These are phyloP conservation scores for Delia radicum DNA, from an alignment of 1,140 invertebrate species.

Conservation along the genomic window DNA sequence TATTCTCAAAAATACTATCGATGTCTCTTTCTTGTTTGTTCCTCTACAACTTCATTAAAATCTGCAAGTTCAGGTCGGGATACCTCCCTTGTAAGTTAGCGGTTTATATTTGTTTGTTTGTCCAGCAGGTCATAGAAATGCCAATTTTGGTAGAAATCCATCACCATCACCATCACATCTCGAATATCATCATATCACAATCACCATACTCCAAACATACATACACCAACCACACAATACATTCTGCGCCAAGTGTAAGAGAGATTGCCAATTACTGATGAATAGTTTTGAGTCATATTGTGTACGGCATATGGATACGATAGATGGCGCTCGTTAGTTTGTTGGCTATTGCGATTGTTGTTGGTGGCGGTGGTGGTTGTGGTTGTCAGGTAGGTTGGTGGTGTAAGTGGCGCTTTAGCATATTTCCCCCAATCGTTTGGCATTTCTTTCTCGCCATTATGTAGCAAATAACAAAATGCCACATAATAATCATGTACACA, in stretches of 20 bases:
- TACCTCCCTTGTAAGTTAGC: too few species aligned
- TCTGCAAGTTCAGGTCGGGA: too few species aligned
- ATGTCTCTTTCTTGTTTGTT: too few species aligned
- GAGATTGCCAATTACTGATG: constrained; percentile 20
- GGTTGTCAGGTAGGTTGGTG: background rate
- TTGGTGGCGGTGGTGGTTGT: background rate
- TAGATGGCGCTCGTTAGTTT: constrained; percentile 15
- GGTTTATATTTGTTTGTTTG: background rate
- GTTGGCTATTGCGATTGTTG: background rate
- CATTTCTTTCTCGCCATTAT: constrained; percentile 6
- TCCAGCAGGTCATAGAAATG: background rate
- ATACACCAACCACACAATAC: background rate
- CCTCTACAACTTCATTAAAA: too few species aligned
- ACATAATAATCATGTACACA: background rate
- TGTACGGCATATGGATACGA: background rate
- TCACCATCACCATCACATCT: background rate
- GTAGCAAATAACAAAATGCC: background rate
- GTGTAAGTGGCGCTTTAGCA: constrained; percentile 15
- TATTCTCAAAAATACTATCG: too few species aligned
- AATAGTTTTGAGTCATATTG: constrained; percentile 4
- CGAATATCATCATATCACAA: background rate
- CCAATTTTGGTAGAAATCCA: constrained; percentile 16
- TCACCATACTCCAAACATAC: background rate
- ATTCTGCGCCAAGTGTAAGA: background rate
- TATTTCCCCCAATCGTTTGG: background rate